Conservation (phyloP, 2,113 vertebrate genomes). For the Beaufortia kweichowensis region DNA sequence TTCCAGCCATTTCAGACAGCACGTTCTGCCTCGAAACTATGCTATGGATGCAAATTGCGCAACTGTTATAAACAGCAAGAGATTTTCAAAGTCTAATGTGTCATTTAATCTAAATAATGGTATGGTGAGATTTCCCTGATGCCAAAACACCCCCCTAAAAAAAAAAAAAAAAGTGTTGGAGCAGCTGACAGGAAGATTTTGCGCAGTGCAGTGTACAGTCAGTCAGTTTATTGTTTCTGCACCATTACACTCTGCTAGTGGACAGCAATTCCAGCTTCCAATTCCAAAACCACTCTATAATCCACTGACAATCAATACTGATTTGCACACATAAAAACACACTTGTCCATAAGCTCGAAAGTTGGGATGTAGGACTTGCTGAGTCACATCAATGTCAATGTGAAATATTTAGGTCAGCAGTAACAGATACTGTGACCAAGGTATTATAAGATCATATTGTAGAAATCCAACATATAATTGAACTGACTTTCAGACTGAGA, state of each 20-base stretch:
- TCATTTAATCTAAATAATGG: not conserved
- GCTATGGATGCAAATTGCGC: not conserved
- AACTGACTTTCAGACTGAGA: no score
- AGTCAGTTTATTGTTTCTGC: slow-evolving; percentile 19
- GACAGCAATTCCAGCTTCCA: slow-evolving; percentile 21
- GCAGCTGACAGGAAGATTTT: not conserved
- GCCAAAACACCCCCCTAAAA: not conserved
- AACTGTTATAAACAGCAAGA: not conserved
- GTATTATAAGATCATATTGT: no score
- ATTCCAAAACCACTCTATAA: not conserved
- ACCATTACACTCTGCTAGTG: slow-evolving; percentile 23
- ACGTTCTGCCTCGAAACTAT: not conserved
- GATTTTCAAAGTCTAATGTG: not conserved
- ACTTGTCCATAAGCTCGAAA: no score
- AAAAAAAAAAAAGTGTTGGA: not conserved
- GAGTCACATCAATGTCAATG: no score
- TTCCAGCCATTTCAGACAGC: slow-evolving; percentile 11
- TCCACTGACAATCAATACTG: not conserved
- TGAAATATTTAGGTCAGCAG: no score
- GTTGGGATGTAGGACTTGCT: not conserved
- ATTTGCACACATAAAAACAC: slow-evolving; percentile 16
- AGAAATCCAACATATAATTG: no score
- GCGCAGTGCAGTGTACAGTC: slow-evolving; percentile 17
- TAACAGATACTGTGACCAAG: no score
- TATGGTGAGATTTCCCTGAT: not conserved